These are phyloP conservation scores for Falco berigora DNA, from an alignment of 2,797 vertebrate genomes.

Conservation along the genomic window DNA sequence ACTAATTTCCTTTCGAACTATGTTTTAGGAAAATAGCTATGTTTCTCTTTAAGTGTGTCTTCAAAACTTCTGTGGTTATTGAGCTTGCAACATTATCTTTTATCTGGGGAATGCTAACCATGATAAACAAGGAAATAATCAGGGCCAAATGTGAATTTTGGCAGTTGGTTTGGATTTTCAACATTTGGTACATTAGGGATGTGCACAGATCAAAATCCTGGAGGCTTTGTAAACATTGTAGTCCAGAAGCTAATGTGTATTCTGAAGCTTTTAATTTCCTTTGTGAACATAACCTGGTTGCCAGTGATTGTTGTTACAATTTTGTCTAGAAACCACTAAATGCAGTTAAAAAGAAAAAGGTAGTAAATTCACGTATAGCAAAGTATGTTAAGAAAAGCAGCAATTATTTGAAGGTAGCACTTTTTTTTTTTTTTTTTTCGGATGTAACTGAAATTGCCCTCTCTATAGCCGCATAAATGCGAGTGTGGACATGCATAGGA, in stretches of 20 bases:
- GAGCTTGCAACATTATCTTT: slow-evolving; percentile 21
- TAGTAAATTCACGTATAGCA: neutral
- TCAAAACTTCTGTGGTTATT: slow-evolving; percentile 19
- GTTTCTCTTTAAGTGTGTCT: neutral
- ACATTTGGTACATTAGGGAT: neutral
- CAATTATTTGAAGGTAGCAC: neutral
- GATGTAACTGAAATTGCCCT: neutral
- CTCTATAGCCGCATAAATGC: fast-evolving
- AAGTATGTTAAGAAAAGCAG: neutral
- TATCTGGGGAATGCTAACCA: slow-evolving; percentile 52
- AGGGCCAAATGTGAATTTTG: slow-evolving; percentile 52
- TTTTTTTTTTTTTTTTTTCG: neutral
- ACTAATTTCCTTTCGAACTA: neutral
- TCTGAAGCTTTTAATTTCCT: neutral
- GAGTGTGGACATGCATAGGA: neutral
- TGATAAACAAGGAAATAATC: slow-evolving; percentile 57
- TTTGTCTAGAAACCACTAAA: neutral
- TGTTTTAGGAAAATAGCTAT: neutral
- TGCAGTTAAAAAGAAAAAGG: neutral
- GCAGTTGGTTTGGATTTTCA: slow-evolving; percentile 37
- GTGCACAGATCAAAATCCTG: neutral
- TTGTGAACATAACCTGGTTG: slow-evolving; percentile 17
- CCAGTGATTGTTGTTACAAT: neutral
- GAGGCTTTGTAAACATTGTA: neutral
- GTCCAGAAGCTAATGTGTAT: neutral